These are phyloP conservation scores for Pterobdella sp. DNA, from an alignment of 2,888 invertebrate species.

Conservation along the genomic window DNA sequence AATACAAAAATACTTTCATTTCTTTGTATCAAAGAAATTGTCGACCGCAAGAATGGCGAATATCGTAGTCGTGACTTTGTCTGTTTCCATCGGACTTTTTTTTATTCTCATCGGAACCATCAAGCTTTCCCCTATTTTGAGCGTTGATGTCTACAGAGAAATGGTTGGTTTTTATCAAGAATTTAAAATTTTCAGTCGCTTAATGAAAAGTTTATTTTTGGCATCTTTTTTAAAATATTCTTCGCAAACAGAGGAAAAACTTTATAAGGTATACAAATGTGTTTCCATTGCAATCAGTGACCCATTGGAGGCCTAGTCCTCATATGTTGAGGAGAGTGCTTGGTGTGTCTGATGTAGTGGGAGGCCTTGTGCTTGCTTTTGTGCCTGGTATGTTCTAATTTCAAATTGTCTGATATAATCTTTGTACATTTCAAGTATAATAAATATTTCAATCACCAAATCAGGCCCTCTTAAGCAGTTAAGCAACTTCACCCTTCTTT, in stretches of 20 bases:
- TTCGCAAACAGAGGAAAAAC: constrained; percentile 46
- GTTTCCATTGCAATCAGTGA: constrained; percentile 46
- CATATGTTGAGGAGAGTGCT: constrained; percentile 48
- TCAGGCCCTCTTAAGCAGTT: constrained; percentile 70
- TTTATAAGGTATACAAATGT: constrained; percentile 49
- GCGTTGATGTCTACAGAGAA: constrained; percentile 90
- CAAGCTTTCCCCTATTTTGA: constrained; percentile 80
- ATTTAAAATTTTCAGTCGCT: not conserved
- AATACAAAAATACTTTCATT: too few relatives aligned
- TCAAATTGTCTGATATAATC: not conserved
- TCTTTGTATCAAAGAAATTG: too few relatives aligned
- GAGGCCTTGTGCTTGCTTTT: constrained; percentile 47
- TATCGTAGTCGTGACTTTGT: constrained; percentile 67
- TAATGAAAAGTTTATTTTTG: not conserved
- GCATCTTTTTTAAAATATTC: not conserved
- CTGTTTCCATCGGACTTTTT: constrained; percentile 81
- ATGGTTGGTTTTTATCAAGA: constrained; percentile 63
- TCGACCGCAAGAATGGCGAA: too few relatives aligned
- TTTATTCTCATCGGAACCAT: constrained; percentile 89
- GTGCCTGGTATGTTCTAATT: constrained; percentile 44
- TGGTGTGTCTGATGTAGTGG: constrained; percentile 48
- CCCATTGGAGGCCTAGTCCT: constrained; percentile 49
- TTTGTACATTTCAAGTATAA: not conserved
- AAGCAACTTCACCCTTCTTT: constrained; percentile 73
- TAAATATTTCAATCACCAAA: not conserved